Base-by-base conservation (phyloP, 2,888 invertebrate species). In the Koerneria pararmatus region DNA sequence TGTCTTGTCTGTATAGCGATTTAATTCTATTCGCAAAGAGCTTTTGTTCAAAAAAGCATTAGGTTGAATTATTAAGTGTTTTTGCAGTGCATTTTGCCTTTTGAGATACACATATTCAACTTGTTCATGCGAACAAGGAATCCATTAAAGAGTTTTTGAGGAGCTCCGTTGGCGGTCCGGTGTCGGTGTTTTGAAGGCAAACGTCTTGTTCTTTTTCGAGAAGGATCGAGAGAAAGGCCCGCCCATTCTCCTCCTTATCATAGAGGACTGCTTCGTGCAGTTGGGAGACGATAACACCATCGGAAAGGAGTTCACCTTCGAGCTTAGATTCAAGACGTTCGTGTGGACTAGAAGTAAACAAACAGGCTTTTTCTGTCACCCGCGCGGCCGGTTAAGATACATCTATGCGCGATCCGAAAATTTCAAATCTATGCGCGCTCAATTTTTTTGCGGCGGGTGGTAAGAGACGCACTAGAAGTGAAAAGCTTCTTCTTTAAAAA, bases 201-300 rank as follows among this genome's bases (percentile, higher is more conserved):
- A 82, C 67, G 65, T 79, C 22, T 67, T 82, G 4, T 81, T 82
- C 59, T 67, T 82, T 24, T 81, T 77, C 67, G 76, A 75, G 27
- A 58, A 64, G 11, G 73, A 78, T 29, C 71, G 76, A 3, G 72
- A 76, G 54, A 60, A 49, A 27, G 32, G 27, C 0, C 69, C 72
- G 5, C 82, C 82, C 19, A 72, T 76, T 58, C 68, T 79, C 24
- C 69, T 82, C 29, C 71, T 82, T 6, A 77, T 82, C 51, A 72
- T 82, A n/a, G 82, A 82, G 54, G 82, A 82, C 65, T 82, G 80
- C 65, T 74, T 77, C 59, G 77, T 82, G 22, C 82, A 82, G 57
- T 69, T 79, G 34, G 74, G 79, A n/a, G 82, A 82, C 66, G 82
- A 82, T 68, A 82, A 82, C 66, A 67, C 70, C 41, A 76, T 79